Base-by-base conservation (phyloP, 2,797 vertebrate genomes). In the Cichlasoma orientale region DNA sequence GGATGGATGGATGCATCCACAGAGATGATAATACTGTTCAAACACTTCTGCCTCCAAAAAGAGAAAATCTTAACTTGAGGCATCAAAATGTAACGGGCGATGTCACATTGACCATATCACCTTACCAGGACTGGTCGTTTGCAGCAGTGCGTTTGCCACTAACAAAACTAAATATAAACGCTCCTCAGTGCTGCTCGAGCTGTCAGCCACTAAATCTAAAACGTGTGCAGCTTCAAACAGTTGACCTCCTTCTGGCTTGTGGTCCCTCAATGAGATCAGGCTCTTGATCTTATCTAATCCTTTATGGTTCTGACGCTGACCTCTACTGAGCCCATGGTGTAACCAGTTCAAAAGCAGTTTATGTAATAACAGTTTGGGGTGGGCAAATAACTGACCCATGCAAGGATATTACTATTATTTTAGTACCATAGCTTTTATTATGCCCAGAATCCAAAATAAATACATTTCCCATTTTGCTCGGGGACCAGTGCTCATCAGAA, bases 271-370 rank as follows among this genome's bases (percentile, higher is more conserved):
- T 79, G 70, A 83, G 79, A 86, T 85, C 74, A 56, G 69, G 19
- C 72, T 85, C 50, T 81, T 81, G 78, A 85, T 86, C 83, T 59
- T 41, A 52, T 77, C 54, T 91, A 89, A 91, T 89, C 82, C 79
- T 70, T 53, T 33, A 21, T 41, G 13, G 50, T 75, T 61, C 25
- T 61, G 66, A 70, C 1, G 8, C 23, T 75, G 83, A 84, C 78
- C 82, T 83, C 75, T 74, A 38, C 70, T 80, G 68, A 81, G 74
- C 69, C n/a, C 50, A 63, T 54, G 57, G 31, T 84, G 36, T 72
- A 76, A 80, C 74, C 80, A 52, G 66, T 44, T 56, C 23, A 27
- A 21, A 66, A 41, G 41, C 21, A 5, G 19, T 82, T 92, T 89
- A 92, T 54, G 5, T 91, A 92, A 93, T 69, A 44, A 27, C 61